These are phyloP conservation scores for Pogonophryne albipinna DNA, from an alignment of 2,797 vertebrate species.

Conservation along the genomic window DNA sequence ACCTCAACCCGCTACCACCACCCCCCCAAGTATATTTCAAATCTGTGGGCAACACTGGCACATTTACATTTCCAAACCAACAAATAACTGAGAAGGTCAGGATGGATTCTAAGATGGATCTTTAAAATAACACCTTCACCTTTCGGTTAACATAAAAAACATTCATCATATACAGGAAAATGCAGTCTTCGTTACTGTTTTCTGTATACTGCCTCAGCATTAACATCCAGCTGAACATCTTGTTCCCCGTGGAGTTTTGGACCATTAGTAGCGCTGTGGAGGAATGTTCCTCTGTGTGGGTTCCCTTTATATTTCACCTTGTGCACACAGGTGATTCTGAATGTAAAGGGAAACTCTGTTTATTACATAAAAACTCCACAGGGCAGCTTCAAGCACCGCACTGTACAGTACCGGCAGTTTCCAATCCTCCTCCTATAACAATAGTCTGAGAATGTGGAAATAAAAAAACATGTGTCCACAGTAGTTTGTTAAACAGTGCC, in stretches of 20 bases:
- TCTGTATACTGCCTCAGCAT: not conserved
- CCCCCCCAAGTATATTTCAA: too few species aligned
- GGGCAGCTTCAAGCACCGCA: not conserved
- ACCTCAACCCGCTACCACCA: too few species aligned
- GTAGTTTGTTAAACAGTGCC: not conserved
- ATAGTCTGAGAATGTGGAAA: not conserved
- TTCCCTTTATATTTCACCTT: not conserved
- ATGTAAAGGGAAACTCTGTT: not conserved
- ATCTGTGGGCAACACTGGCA: too few species aligned
- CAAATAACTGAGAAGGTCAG: not conserved
- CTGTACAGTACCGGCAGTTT: not conserved
- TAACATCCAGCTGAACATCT: not conserved
- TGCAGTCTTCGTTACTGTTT: not conserved
- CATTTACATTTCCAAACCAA: not conserved
- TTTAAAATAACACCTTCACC: not conserved
- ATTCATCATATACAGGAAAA: not conserved
- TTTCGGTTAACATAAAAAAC: not conserved
- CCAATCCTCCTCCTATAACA: not conserved
- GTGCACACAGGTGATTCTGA: not conserved
- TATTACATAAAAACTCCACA: not conserved
- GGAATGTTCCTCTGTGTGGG: not conserved
- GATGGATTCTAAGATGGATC: not conserved
- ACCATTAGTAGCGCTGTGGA: not conserved
- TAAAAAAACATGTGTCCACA: not conserved
- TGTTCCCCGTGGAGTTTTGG: not conserved